Evolutionary conservation across 2,113 vertebrate genomes (phyloP).

Genomic region (Gracilinanus agilis): DNA sequence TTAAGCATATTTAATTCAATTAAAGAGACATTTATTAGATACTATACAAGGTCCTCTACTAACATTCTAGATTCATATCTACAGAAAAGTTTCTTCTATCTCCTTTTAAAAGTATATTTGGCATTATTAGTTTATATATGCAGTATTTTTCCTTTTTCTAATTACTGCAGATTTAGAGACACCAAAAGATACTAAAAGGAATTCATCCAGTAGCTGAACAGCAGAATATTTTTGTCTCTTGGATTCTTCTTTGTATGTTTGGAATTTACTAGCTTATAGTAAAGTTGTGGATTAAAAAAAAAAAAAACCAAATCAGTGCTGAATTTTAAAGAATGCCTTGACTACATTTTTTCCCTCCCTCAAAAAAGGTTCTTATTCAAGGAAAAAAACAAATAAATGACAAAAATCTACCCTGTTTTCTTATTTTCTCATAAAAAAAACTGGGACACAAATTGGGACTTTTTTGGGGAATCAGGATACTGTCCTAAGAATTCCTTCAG

Average conservation of each 20-base stretch:
- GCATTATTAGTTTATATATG: background rate
- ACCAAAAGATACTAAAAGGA: background rate
- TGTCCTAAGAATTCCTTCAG: background rate
- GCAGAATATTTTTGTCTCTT: background rate
- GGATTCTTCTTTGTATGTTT: background rate
- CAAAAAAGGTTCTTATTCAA: background rate
- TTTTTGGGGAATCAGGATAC: background rate
- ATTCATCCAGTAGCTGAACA: background rate
- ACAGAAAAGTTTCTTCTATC: background rate
- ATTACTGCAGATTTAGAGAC: background rate
- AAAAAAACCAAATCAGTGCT: background rate
- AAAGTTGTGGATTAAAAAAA: background rate
- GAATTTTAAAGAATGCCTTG: background rate
- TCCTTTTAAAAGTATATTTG: background rate
- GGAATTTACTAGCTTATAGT: background rate
- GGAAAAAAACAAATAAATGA: background rate
- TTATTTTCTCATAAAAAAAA: background rate
- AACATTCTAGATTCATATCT: background rate
- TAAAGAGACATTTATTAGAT: background rate
- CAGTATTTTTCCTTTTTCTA: background rate
- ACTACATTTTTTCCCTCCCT: background rate
- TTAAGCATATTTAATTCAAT: background rate
- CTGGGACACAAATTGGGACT: background rate
- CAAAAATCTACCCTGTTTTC: background rate
- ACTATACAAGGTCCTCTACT: background rate